These are phyloP conservation scores for Lates calcarifer DNA, from an alignment of 2,113 vertebrate species.

Conservation along the genomic window DNA sequence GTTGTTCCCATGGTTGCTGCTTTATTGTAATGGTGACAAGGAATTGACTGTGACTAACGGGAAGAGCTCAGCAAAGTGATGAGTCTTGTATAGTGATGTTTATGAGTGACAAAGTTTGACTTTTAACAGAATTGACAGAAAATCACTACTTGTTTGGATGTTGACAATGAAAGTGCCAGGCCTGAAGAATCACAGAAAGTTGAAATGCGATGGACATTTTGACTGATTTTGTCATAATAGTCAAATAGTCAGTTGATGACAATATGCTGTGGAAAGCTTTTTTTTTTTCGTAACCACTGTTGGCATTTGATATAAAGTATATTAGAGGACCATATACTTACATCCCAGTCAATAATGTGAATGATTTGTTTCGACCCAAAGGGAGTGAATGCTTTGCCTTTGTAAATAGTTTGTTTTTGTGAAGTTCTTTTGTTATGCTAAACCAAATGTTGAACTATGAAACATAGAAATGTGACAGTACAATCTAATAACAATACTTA, in stretches of 20 bases:
- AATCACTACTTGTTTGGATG: slow-evolving; percentile 24
- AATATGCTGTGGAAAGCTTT: slow-evolving; percentile 35
- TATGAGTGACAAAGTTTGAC: slow-evolving; percentile 25
- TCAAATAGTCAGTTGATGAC: slow-evolving; percentile 32
- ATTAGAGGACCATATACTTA: slow-evolving; percentile 65
- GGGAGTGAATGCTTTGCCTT: slow-evolving; percentile 68
- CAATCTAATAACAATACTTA: slow-evolving; percentile 71
- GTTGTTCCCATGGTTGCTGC: slow-evolving; percentile 72
- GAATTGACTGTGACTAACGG: slow-evolving; percentile 58
- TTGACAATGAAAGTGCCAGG: slow-evolving; percentile 45
- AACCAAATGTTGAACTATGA: slow-evolving; percentile 67
- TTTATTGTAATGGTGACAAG: slow-evolving; percentile 68
- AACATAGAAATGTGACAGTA: slow-evolving; percentile 73
- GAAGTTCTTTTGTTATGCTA: slow-evolving; percentile 67
- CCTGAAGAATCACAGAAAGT: slow-evolving; percentile 41
- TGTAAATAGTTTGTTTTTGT: slow-evolving; percentile 73
- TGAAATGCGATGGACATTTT: slow-evolving; percentile 40
- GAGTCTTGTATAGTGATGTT: slow-evolving; percentile 29
- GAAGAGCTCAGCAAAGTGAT: slow-evolving; percentile 49
- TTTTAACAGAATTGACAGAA: slow-evolving; percentile 26
- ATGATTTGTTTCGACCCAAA: slow-evolving; percentile 71
- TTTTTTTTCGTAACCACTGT: slow-evolving; percentile 47
- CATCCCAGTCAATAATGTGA: slow-evolving; percentile 82
- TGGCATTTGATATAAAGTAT: slow-evolving; percentile 57
- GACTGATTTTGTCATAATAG: slow-evolving; percentile 12